Evolutionary conservation across 2,113 vertebrate genomes (phyloP).

Genomic region (Lampris incognitus): DNA sequence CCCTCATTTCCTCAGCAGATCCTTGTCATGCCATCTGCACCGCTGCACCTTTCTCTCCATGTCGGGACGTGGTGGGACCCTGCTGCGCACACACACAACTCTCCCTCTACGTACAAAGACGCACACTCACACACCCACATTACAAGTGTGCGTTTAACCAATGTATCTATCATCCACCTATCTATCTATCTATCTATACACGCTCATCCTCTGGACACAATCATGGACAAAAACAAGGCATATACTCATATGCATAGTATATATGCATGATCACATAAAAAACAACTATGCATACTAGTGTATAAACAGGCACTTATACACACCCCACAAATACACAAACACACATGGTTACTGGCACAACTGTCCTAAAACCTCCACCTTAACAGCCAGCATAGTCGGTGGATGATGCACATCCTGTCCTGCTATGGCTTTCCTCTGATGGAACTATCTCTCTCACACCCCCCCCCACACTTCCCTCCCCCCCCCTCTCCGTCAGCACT

Average conservation of each 20-base stretch:
- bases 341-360: slow-evolving; percentile 22
- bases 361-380: slow-evolving; percentile 30
- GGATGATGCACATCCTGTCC: slow-evolving; percentile 45
- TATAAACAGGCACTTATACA: slow-evolving; percentile 12
- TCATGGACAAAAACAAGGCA: not conserved
- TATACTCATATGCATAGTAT: not conserved
- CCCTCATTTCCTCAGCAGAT: not conserved
- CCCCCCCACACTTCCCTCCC: slow-evolving; percentile 2
- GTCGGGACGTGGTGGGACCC: not conserved
- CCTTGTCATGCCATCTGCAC: not conserved
- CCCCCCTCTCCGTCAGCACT: slow-evolving; percentile 40
- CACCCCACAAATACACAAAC: slow-evolving; percentile 9
- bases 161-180: not conserved
- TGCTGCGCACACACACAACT: no score
- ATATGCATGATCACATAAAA: not conserved
- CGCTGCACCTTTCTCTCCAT: not conserved
- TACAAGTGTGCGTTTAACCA: no score
- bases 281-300: not conserved
- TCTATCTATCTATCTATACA: not conserved
- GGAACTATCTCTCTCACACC: not conserved
- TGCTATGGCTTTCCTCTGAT: slow-evolving; percentile 1
- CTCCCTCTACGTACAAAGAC: no score
- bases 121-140: no score
- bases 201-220: not conserved
- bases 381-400: slow-evolving; percentile 29